A percentile compares a stretch with the other conserved stretches of the same genome.
Evolutionary conservation across 2,797 vertebrate species (phyloP).

Genomic region (Galaxias olidus): DNA sequence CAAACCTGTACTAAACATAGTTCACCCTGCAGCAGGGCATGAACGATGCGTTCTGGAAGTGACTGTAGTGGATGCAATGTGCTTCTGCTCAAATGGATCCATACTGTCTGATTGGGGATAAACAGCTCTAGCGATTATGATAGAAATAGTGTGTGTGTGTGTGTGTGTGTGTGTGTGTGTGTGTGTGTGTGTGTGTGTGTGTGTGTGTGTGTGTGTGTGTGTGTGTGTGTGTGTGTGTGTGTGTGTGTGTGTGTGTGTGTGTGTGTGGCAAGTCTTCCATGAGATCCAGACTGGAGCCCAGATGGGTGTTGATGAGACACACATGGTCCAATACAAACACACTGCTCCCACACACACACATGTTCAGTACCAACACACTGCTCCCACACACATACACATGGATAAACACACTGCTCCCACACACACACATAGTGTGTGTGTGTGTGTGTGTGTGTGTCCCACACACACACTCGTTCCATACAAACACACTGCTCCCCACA

Average conservation of each 20-base stretch:
- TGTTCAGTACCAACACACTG: constrained; percentile 7
- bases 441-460: no score
- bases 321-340: constrained; percentile 5
- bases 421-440: not conserved
- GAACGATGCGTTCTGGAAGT: no score
- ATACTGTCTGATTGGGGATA: no score
- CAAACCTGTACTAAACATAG: no score
- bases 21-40: no score
- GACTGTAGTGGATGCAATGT: no score
- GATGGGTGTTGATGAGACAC: constrained; percentile 11
- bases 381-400: not conserved
- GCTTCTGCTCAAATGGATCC: no score
- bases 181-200: constrained; percentile 3
- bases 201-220: constrained; percentile 17
- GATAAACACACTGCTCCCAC: not conserved
- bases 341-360: not conserved
- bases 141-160: not conserved
- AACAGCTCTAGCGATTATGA: no score
- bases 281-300: constrained; percentile 13
- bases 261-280: constrained; percentile 27
- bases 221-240: not conserved
- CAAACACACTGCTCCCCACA: no score
- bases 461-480: no score
- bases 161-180: not conserved
- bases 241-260: constrained; percentile 2